Conservation (phyloP, 2,113 vertebrate genomes). For the Indri indri region DNA sequence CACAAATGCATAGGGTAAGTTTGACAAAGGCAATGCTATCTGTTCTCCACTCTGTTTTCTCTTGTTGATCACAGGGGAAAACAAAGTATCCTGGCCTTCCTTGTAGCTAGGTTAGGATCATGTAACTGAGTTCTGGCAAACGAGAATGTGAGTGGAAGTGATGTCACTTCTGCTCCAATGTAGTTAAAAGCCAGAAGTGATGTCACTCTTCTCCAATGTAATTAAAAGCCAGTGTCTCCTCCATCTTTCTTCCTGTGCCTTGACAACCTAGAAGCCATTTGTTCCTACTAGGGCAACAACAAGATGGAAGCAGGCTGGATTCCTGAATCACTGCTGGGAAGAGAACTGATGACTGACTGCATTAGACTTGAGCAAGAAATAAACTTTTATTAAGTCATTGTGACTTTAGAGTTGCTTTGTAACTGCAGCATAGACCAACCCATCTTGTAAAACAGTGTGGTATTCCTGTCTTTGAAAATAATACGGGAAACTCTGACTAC, state of each 20-base stretch:
- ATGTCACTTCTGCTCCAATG: neutral
- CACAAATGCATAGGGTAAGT: neutral
- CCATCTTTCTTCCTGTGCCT: neutral
- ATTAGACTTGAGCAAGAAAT: conserved; percentile 8
- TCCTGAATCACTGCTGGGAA: neutral
- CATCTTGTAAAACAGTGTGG: neutral
- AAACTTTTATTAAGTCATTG: neutral
- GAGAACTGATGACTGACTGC: neutral
- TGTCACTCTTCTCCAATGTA: neutral
- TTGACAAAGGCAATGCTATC: neutral
- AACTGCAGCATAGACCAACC: neutral
- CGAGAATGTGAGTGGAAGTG: neutral
- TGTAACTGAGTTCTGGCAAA: neutral
- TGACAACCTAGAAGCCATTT: neutral
- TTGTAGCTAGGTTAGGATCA: neutral
- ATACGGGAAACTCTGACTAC: neutral
- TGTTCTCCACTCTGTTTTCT: neutral
- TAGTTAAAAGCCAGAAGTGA: conserved; percentile 11
- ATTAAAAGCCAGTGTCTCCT: conserved; percentile 6
- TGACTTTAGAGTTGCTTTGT: conserved; percentile 32
- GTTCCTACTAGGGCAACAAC: neutral
- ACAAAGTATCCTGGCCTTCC: neutral
- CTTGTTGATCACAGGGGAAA: neutral
- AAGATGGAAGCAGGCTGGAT: neutral
- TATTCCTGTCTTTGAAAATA: neutral